Conservation (phyloP, 2,888 invertebrate genomes). For the Micoletzkya japonica region DNA sequence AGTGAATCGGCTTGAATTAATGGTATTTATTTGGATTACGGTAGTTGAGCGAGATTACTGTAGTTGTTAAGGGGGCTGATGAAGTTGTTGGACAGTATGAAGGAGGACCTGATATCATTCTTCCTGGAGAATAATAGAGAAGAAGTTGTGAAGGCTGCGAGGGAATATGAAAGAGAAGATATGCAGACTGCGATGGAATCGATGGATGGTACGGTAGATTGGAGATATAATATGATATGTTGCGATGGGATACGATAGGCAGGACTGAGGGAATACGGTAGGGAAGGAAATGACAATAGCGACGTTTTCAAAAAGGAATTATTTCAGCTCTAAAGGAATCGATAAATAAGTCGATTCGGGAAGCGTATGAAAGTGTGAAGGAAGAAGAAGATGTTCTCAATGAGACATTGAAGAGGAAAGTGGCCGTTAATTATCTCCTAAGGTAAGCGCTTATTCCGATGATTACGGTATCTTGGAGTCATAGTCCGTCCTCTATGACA, state of each 20-base stretch:
- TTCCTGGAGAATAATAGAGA: conserved; percentile 5
- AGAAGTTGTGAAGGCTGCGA: conserved; percentile 5
- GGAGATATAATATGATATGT: neutral
- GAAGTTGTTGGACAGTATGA: conserved; percentile 23
- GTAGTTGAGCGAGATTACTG: neutral
- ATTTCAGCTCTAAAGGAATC: conserved; percentile 7
- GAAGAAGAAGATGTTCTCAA: conserved; percentile 11
- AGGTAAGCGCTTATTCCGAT: too few relatives aligned
- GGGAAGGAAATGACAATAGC: neutral
- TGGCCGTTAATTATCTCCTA: too few relatives aligned
- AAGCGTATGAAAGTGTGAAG: neutral
- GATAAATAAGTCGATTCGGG: conserved; percentile 1
- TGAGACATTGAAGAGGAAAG: too few relatives aligned
- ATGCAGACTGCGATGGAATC: neutral
- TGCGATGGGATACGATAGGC: neutral
- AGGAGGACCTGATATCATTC: conserved; percentile 22
- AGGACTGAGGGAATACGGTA: neutral
- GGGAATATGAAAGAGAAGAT: conserved; percentile 15
- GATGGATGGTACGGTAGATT: neutral
- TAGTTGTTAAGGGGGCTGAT: conserved; percentile 23
- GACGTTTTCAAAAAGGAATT: neutral
- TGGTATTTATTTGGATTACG: neutral
- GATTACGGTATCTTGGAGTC: too few relatives aligned
- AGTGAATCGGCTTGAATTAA: neutral
- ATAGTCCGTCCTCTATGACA: too few relatives aligned